Base-by-base conservation (phyloP, 2,888 invertebrate species). In the Hedya salicella region DNA sequence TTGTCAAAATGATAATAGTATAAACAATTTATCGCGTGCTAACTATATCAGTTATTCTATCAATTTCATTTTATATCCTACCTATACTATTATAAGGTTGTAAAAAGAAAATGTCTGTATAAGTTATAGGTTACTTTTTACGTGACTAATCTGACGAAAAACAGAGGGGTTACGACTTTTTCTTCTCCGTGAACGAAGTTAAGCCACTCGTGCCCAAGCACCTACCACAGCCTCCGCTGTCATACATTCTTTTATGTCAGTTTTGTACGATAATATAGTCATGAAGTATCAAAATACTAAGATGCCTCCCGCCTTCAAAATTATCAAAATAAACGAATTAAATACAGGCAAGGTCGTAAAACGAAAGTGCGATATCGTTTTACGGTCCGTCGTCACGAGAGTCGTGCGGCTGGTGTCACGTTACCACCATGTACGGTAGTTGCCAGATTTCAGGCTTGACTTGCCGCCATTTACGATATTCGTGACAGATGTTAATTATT, bases 361-460 rank as follows among this genome's bases (percentile, higher is more conserved):
- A 68, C 68, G 64, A 70, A 69, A 70, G 67, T 69, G 59, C 64
- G 40, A 64, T 69, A 69, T 68, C 68, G 68, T 67, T 69, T 70
- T 67, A 57, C 64, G 39, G n/a, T 39, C 63, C 50, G 61, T 2
- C 67, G 62, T 71, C 63, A 69, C 69, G 68, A 68, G 59, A 60
- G 70, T 67, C 73, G 76, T 78, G 79, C 73, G 74, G 48, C 59
- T 13, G 46, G 70, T 78, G 75, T 81, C 75, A 60, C 65, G 75
- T 82, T 78, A 72, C 81, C 60, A 53, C 64, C 67, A 44, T 67
- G 61, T 64, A 62, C 67, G 64, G 64, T 67, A 76, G 70, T 71
- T 69, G 62, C 68, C 66, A 70, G 69, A 68, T 71, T 72, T 70
- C 63, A 71, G 69, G 71, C 72, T 60, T 68, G 68, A 67, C 71